Percentiles rank a stretch among this genome's conserved stretches.
phyloP scores from a whole-genome alignment of 2,888 invertebrate species.

The Meganola albula region DNA sequence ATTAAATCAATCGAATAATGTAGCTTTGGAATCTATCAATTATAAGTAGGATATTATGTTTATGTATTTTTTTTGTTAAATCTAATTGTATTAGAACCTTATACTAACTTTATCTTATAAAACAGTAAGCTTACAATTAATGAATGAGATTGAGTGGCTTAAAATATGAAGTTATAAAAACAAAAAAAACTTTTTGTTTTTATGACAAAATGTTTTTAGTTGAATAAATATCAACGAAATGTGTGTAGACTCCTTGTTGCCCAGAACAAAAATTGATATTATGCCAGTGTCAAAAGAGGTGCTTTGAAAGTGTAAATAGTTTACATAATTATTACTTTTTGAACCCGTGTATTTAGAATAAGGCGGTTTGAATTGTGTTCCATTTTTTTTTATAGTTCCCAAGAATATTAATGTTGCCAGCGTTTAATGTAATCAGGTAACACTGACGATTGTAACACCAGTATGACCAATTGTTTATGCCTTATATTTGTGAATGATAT shows the following conservation, averaged over 20 bases:
- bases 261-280: conserved; percentile 54
- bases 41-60: conserved; percentile 44
- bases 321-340: conserved; percentile 50
- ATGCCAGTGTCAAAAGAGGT: conserved; percentile 66
- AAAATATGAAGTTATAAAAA: not conserved
- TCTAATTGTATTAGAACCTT: conserved; percentile 53
- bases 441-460: conserved; percentile 32
- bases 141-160: conserved; percentile 23
- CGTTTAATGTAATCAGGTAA: conserved; percentile 25
- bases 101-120: conserved; percentile 50
- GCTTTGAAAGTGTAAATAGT: conserved; percentile 64
- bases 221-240: conserved; percentile 7
- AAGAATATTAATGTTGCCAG: conserved; percentile 31
- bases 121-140: conserved; percentile 45
- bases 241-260: conserved; percentile 26
- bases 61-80: conserved; percentile 42
- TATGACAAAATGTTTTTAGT: conserved; percentile 14
- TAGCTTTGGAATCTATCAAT: conserved; percentile 39
- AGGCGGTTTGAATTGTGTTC: conserved; percentile 42
- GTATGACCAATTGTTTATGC: too few species aligned
- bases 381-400: conserved; percentile 24
- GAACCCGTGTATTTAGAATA: conserved; percentile 48
- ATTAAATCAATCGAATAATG: conserved; percentile 52
- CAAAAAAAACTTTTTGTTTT: conserved; percentile 3
- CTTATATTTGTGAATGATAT: too few species aligned